Conservation (phyloP, 1,140 invertebrate genomes). For the Zaprionus ornatus region DNA sequence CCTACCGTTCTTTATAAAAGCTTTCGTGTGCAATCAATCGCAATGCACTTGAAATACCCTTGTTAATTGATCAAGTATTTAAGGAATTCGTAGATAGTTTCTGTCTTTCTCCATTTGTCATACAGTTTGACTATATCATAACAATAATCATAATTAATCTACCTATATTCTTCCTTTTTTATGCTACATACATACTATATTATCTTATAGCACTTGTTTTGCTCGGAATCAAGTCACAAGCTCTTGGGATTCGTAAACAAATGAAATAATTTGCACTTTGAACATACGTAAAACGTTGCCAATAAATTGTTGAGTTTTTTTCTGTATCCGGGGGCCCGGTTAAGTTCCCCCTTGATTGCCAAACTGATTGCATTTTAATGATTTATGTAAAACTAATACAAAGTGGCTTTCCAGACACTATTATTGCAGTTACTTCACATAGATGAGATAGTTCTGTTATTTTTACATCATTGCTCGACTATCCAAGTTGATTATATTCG, state of each 20-base stretch:
- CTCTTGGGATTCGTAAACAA: constrained; percentile 67
- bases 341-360: constrained; percentile 36
- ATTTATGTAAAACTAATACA: constrained; percentile 8
- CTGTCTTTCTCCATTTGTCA: not conserved
- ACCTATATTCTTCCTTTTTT: constrained; percentile 1
- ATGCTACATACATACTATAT: constrained; percentile 10
- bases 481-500: not conserved
- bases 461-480: not conserved
- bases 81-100: not conserved
- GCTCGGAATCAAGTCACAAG: constrained; percentile 62
- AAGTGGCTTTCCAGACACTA: not conserved
- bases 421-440: not conserved
- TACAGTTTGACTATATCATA: not conserved
- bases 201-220: constrained; percentile 11
- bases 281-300: constrained; percentile 47
- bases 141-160: not conserved
- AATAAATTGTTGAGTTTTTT: constrained; percentile 52
- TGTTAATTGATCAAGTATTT: not conserved
- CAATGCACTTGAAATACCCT: constrained; percentile 6
- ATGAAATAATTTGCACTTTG: constrained; percentile 67
- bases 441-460: not conserved
- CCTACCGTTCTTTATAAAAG: not conserved
- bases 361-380: constrained; percentile 42
- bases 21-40: not conserved
- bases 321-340: constrained; percentile 39